Evolutionary conservation across 2,888 invertebrate genomes (phyloP), one percentile per base, ranked within the genome.

Genomic region (Standfussiana lucernea): DNA sequence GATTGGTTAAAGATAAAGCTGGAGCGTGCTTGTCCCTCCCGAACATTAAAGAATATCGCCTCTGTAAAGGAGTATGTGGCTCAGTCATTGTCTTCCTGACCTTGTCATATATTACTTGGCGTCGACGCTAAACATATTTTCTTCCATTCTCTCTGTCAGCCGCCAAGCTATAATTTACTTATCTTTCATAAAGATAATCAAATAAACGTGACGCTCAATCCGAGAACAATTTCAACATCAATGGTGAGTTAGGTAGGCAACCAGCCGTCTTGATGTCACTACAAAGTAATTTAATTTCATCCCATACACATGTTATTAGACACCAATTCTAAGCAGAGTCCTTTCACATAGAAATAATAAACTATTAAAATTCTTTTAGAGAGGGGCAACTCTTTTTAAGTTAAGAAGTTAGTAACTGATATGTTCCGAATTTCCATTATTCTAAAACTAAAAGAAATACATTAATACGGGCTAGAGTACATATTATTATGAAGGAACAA

Each of bases 261-360:
- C 40, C 35, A 69, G 21, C 21, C 21, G 21, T n/a, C 56, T n/a
- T 59, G 32, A 37, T n/a, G 42, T 32, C 28, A 61, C 47, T 59
- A 79, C 45, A 6, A 76, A 32, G 67, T 42, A 59, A 50, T 40
- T 68, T 68, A 53, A 65, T 32, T 56, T 56, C 24, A 47, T 56
- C 37, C 13, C 15, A 65, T 28, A 32, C 62, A 28, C 11, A 47
- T 21, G 24, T 47, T 28, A 53, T 80, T 40, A 64, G 21, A 72
- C 35, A 68, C 32, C 40, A 75, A 75, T 73, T 65, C 24, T 62
- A 50, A 76, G 69, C 77, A 85, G 77, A 85, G 86, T 75, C 77
- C 82, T 85, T 85, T 82, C 85, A 85, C 82, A 85, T 82, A 77
- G 82, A 83, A 28, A 28, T 42, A 53, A 72, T 32, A 53, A 28